Conservation (phyloP, 2,113 vertebrate species). For the Actenoides lindsayi region DNA sequence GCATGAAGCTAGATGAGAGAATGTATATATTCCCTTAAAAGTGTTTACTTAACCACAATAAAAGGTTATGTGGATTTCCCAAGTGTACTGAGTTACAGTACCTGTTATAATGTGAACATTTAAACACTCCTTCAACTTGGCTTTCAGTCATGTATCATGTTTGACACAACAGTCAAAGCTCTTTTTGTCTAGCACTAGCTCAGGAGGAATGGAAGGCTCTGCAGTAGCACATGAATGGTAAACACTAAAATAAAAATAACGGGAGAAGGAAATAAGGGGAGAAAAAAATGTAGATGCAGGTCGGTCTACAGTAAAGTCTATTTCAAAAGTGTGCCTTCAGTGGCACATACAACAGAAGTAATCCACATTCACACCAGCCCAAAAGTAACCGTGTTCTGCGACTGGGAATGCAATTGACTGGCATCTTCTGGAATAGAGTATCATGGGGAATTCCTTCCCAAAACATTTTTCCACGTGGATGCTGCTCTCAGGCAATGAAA, state of each 20-base stretch:
- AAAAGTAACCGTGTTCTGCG: not conserved
- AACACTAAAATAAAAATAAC: constrained; percentile 23
- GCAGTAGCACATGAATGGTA: constrained; percentile 29
- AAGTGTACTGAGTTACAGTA: constrained; percentile 70
- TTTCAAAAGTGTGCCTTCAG: not conserved
- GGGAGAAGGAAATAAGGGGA: not conserved
- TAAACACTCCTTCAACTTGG: constrained; percentile 77
- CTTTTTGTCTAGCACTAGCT: constrained; percentile 62
- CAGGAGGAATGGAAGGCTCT: constrained; percentile 48
- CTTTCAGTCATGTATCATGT: constrained; percentile 75
- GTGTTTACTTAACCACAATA: constrained; percentile 81
- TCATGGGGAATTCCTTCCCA: not conserved
- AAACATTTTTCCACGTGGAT: not conserved
- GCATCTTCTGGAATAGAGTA: not conserved
- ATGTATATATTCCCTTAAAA: constrained; percentile 74
- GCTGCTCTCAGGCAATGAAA: not conserved
- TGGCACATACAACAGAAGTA: not conserved
- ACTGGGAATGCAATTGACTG: not conserved
- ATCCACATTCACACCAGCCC: not conserved
- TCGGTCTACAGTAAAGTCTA: not conserved
- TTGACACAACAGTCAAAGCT: constrained; percentile 74
- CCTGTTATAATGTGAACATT: constrained; percentile 77
- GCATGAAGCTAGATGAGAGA: constrained; percentile 67
- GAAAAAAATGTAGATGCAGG: not conserved
- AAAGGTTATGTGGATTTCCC: constrained; percentile 77